These are phyloP conservation scores for Acleris sparsana DNA, from an alignment of 2,888 invertebrate genomes.

Conservation along the genomic window DNA sequence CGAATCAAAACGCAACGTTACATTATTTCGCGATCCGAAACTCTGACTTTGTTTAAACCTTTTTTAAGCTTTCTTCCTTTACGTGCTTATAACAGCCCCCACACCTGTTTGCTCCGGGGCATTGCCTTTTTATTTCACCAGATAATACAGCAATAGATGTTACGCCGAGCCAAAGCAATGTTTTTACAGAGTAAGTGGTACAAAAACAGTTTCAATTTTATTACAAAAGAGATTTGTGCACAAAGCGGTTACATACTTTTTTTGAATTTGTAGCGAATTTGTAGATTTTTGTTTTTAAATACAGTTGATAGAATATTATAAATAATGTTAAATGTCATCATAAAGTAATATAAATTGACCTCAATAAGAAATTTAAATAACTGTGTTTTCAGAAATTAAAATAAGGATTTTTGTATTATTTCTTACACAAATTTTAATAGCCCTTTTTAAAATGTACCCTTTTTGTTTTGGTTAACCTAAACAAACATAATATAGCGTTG, in stretches of 20 bases:
- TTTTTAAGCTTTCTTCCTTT: slow-evolving; percentile 76
- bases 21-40: slow-evolving; percentile 69
- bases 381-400: too few species aligned
- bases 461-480: slow-evolving; percentile 58
- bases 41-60: slow-evolving; percentile 73
- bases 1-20: slow-evolving; percentile 68
- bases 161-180: slow-evolving; percentile 57
- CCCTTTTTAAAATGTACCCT: slow-evolving; percentile 48
- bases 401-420: background rate
- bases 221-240: slow-evolving; percentile 15
- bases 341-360: too few species aligned
- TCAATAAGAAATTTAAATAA: too few species aligned
- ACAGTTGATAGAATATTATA: too few species aligned
- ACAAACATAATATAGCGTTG: slow-evolving; percentile 51
- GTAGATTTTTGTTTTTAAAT: too few species aligned
- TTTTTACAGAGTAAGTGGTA: slow-evolving; percentile 44
- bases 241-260: slow-evolving; percentile 5
- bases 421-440: slow-evolving; percentile 41
- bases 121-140: slow-evolving; percentile 68
- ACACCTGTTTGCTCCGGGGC: slow-evolving; percentile 78
- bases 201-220: slow-evolving; percentile 18
- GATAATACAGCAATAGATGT: slow-evolving; percentile 62
- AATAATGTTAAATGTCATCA: too few species aligned
- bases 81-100: slow-evolving; percentile 68
- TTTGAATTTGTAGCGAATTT: too few species aligned